These are phyloP conservation scores for Listronotus bonariensis DNA, from an alignment of 1,140 invertebrate genomes.

Conservation along the genomic window DNA sequence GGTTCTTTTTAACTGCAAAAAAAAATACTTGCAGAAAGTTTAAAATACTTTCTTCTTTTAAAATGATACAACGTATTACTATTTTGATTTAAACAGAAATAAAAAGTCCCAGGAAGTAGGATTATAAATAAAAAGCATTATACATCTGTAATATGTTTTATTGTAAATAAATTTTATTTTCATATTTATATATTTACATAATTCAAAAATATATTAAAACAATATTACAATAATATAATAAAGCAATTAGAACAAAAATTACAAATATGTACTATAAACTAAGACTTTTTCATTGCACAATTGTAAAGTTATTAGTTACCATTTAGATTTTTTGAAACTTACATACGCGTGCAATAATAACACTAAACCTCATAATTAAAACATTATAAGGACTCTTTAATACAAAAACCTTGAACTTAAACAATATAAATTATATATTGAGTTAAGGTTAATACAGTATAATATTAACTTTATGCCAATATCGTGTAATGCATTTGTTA, in stretches of 20 bases:
- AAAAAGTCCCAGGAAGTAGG: too few species aligned
- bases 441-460: conserved; percentile 47
- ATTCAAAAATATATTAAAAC: conserved; percentile 52
- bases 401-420: conserved; percentile 47
- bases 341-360: conserved; percentile 25
- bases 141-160: conserved; percentile 39
- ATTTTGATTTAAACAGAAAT: too few species aligned
- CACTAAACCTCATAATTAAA: conserved; percentile 28
- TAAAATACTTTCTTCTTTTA: too few species aligned
- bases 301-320: conserved; percentile 34
- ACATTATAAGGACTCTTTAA: conserved; percentile 36
- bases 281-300: conserved; percentile 31
- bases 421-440: conserved; percentile 53
- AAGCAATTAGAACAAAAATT: conserved; percentile 32
- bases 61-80: too few species aligned
- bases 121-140: too few species aligned
- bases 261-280: too few species aligned
- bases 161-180: conserved; percentile 50
- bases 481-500: conserved; percentile 12
- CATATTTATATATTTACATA: conserved; percentile 54
- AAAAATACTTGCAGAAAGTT: too few species aligned
- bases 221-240: conserved; percentile 44
- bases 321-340: conserved; percentile 35
- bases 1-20: too few species aligned
- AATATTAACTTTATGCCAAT: conserved; percentile 9